These are phyloP conservation scores for Phenganax subtilis DNA, from an alignment of 92 coral and sea anemone genomes.

Conservation along the genomic window DNA sequence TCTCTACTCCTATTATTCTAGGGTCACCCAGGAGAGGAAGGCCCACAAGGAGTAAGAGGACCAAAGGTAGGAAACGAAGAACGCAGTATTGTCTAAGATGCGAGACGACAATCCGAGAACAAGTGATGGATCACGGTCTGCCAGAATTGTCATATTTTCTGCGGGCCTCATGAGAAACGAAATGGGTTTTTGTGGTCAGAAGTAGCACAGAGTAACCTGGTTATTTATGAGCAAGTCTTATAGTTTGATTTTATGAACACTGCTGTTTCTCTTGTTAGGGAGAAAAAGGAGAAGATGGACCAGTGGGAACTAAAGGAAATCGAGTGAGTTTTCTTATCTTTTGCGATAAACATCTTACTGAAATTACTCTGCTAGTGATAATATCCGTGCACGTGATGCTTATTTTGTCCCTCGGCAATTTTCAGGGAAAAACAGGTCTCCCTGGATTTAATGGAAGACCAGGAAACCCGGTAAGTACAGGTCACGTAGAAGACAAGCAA, in stretches of 20 bases:
- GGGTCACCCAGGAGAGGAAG: conserved; percentile 90
- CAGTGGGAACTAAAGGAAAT: conserved; percentile 17
- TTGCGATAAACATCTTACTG: too few relatives aligned
- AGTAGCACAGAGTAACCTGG: too few relatives aligned
- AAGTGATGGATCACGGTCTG: too few relatives aligned
- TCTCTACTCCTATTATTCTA: conserved; percentile 11
- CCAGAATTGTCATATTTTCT: too few relatives aligned
- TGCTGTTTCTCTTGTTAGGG: conserved; percentile 42
- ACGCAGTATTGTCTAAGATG: not conserved
- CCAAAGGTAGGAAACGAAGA: conserved; percentile 54
- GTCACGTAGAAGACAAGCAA: not conserved
- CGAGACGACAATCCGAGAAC: too few relatives aligned
- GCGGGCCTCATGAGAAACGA: too few relatives aligned
- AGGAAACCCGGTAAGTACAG: conserved; percentile 13
- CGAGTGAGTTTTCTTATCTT: not conserved
- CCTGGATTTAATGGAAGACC: conserved; percentile 29
- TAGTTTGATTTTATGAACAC: too few relatives aligned
- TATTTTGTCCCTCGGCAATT: not conserved
- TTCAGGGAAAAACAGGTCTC: conserved; percentile 17
- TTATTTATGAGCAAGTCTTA: too few relatives aligned
- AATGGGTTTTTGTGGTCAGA: too few relatives aligned
- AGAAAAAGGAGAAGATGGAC: conserved; percentile 2
- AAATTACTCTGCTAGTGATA: too few relatives aligned
- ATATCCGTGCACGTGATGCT: not conserved
- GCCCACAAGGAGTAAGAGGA: conserved; percentile 81